Evolutionary conservation across 2,797 vertebrate genomes (phyloP), one percentile per base, ranked within the genome.

Genomic region (Gymnoscopelus braueri): DNA sequence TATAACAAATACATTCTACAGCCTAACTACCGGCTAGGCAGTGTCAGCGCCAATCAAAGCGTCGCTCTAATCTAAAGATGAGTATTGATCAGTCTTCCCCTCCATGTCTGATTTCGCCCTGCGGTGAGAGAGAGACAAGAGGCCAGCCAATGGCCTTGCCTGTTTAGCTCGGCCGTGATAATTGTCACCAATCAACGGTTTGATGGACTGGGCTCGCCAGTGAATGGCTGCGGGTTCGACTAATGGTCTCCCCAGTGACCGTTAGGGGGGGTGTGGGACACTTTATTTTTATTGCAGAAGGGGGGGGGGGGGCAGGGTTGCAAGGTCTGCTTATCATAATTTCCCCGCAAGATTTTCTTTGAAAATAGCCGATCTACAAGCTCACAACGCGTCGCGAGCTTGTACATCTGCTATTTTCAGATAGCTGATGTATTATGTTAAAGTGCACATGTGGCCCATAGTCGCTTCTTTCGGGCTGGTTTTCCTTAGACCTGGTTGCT

Each of bases 1-100:
- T 63, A 53, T 26, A 74, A 83, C 73, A 65, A 77, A 90, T 89
- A 78, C 92, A 87, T 76, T 74, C 82, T 15, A 2, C 63, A 53
- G 10, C 75, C 75, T 67, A 68, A 72, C 66, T 63, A 65, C 63
- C 74, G 51, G 9, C 71, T 14, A 39, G 14, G 57, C 69, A 32
- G 53, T 56, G 62, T 76, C 76, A 69, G 75, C 53, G 35, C 13
- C 67, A 71, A 78, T 68, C 63, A 50, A 26, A 64, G 68, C 64
- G 13, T 11, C 0, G 39, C 72, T 72, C 67, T 79, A 78, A 80
- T 80, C 80, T 81, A 2, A 63, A 80, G 76, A 86, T 72, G 81
- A 84, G 72, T 65, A 89, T 86, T 62, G 78, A 85, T 77, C 82
- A 15, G 24, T 0, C 59, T 0, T 65, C 50, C 60, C 60, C 75